Evolutionary conservation across 1,140 invertebrate species (phyloP), one percentile per base, ranked within the genome.

Genomic region (Anastatus disparis): DNA sequence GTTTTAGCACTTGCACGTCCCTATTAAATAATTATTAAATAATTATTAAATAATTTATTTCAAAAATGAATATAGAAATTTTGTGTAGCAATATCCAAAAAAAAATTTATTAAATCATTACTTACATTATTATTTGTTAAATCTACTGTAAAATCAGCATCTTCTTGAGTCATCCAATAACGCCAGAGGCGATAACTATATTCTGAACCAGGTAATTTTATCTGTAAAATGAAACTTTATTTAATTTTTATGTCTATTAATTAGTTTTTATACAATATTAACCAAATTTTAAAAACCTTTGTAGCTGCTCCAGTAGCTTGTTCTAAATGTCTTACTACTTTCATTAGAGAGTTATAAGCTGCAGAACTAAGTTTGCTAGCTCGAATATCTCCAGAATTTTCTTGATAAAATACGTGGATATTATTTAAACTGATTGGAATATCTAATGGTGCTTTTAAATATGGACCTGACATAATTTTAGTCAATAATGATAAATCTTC

Each of bases 331-430:
- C 79, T 56, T 0, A 89, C 79, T 58, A 88, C 88, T 78, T 88
- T 89, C 38, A 63, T 76, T 79, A 96, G 90, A 17, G 89, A 85
- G 9, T 86, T 79, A 74, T 89, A 88, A 63, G 96, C 87, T 69
- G 95, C 91, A 1, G 82, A 74, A 66, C 89, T 87, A 2, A 97
- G 87, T 17, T 89, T 89, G 79, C 93, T 95, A 3, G 91, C 86
- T 56, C 88, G 86, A 0, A 89, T 72, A 82, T 93, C 93, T 17
- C 89, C 87, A 3, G 89, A 89, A 66, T 89, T 88, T 75, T 93
- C 89, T 77, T 95, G 90, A 81, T 95, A 97, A 81, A 90, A 96
- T 68, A 94, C 88, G 59, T 91, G 90, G 1, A 98, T 75, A 31
- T 90, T 87, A 76, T 89, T 88, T 26, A 72, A 17, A 40, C 53